A percentile compares a stretch with the other conserved stretches of the same genome.
These are phyloP conservation scores for Dipodomys ordii DNA, from an alignment of 2,113 vertebrate genomes.

Conservation along the genomic window DNA sequence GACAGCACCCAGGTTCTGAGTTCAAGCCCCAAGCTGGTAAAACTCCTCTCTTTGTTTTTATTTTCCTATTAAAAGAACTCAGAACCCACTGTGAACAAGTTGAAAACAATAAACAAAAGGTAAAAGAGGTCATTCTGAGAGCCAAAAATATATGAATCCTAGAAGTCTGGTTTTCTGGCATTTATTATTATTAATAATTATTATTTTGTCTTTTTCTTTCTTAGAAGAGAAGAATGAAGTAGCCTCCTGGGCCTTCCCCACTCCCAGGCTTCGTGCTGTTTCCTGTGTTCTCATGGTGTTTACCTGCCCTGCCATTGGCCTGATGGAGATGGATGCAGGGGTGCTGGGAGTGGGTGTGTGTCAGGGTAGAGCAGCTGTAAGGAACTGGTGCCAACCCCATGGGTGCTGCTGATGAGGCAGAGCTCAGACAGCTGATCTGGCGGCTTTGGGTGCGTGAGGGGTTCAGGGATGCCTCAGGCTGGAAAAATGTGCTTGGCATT, in stretches of 20 bases:
- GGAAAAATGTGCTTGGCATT: constrained; percentile 23
- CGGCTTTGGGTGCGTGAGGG: constrained; percentile 1
- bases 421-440: neutral
- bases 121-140: neutral
- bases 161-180: neutral
- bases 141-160: neutral
- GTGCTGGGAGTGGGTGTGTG: neutral
- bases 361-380: neutral
- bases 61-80: neutral
- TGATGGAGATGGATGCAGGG: neutral
- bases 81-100: constrained; percentile 19
- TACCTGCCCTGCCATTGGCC: neutral
- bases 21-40: too few relatives aligned
- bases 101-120: neutral
- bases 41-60: neutral
- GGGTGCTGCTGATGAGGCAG: rapidly evolving
- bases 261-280: too few relatives aligned
- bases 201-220: neutral
- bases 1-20: too few relatives aligned
- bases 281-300: neutral
- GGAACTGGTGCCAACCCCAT: neutral
- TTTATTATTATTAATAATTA: neutral
- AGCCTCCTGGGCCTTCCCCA: neutral
- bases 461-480: constrained; percentile 24
- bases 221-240: neutral